Evolutionary conservation across 2,113 vertebrate genomes (phyloP).

Genomic region (Apteryx owenii): DNA sequence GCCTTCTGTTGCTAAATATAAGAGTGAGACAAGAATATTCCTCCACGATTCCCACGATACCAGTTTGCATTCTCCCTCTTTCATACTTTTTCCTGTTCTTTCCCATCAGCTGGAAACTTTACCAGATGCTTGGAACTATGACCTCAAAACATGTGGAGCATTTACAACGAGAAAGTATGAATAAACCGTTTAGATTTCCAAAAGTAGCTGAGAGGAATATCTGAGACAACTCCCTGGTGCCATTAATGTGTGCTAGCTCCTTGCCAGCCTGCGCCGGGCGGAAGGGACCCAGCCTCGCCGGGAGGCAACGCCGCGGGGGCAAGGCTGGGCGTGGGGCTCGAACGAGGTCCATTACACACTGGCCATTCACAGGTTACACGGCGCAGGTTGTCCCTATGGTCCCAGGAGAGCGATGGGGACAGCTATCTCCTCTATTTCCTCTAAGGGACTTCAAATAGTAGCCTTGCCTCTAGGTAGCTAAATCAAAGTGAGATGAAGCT

Average conservation of each 20-base stretch:
- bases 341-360: no score
- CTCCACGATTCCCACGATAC: conserved; percentile 70
- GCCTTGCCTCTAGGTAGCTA: no score
- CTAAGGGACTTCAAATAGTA: no score
- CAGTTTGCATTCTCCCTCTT: background rate
- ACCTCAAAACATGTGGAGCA: conserved; percentile 37
- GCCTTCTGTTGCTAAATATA: conserved; percentile 64
- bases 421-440: no score
- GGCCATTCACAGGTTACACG: no score
- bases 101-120: conserved; percentile 74
- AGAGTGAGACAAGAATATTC: conserved; percentile 51
- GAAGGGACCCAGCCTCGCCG: no score
- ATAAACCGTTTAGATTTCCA: background rate
- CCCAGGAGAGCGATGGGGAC: no score
- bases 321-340: no score
- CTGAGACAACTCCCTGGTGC: background rate
- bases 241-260: background rate
- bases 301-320: no score
- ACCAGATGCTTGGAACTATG: conserved; percentile 47
- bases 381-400: no score
- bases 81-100: conserved; percentile 38
- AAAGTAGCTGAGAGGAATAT: background rate
- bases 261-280: background rate
- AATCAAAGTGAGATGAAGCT: no score
- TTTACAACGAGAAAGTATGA: background rate